Evolutionary conservation across 2,797 vertebrate species (phyloP).

Genomic region (Myotis daubentonii): DNA sequence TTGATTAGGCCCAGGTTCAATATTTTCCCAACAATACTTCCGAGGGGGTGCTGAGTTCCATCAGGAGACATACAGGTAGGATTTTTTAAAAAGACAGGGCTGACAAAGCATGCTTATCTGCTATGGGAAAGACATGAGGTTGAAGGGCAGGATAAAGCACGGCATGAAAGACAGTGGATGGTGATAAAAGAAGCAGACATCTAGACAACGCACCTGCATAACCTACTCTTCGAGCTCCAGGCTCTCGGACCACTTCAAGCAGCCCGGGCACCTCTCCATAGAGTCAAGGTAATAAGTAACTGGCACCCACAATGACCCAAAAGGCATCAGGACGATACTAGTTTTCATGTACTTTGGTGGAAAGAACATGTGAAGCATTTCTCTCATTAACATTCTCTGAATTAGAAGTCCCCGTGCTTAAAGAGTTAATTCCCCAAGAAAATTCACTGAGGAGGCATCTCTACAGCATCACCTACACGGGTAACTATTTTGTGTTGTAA

Average conservation of each 20-base stretch:
- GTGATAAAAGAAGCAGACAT: not conserved
- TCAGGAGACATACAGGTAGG: not conserved
- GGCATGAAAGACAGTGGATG: not conserved
- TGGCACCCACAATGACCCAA: not conserved
- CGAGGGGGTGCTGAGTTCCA: not conserved
- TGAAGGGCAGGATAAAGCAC: not conserved
- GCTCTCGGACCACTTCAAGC: not conserved
- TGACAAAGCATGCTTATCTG: not conserved
- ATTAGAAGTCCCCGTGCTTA: not conserved
- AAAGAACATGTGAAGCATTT: not conserved
- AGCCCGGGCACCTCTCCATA: not conserved
- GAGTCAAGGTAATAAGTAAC: not conserved
- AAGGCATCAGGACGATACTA: not conserved
- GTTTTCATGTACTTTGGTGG: not conserved
- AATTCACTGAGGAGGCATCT: not conserved
- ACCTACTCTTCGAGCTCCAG: not conserved
- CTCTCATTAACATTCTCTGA: slow-evolving; percentile 20
- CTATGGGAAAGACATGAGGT: not conserved
- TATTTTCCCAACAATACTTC: slow-evolving; percentile 29
- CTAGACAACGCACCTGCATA: not conserved
- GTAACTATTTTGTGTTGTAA: slow-evolving; percentile 6
- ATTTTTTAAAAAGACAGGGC: not conserved
- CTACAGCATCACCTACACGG: not conserved
- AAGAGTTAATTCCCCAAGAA: not conserved
- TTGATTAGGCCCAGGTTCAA: not conserved